These are phyloP conservation scores for Nemurella pictetii DNA, from an alignment of 2,888 invertebrate genomes.

Conservation along the genomic window DNA sequence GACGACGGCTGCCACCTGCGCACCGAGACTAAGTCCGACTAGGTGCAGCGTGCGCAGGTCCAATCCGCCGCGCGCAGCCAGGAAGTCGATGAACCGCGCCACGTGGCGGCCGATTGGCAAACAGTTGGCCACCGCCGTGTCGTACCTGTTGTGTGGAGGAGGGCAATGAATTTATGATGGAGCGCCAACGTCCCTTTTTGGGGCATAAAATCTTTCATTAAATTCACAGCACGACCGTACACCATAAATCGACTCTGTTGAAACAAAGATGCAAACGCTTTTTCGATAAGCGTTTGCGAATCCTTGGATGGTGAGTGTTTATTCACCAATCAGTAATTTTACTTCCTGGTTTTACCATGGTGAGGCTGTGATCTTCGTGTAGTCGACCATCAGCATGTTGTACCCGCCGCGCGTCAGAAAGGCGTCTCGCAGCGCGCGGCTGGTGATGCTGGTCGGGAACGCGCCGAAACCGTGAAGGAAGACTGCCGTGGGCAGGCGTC, in stretches of 20 bases:
- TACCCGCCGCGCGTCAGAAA: constrained; percentile 61
- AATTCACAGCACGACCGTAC: too few relatives aligned
- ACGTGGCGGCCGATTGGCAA: constrained; percentile 63
- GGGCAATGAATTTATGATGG: too few relatives aligned
- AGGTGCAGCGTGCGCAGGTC: constrained; percentile 61
- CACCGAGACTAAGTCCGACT: constrained; percentile 65
- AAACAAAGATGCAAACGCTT: too few relatives aligned
- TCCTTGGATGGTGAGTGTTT: too few relatives aligned
- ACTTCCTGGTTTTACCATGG: constrained; percentile 59
- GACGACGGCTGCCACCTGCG: constrained; percentile 66
- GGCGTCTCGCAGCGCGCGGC: constrained; percentile 58
- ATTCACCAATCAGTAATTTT: too few relatives aligned
- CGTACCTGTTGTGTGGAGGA: too few relatives aligned
- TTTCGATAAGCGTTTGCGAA: too few relatives aligned
- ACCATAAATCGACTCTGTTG: too few relatives aligned
- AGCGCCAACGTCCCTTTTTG: too few relatives aligned
- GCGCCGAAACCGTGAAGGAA: constrained; percentile 69
- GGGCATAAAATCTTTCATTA: too few relatives aligned
- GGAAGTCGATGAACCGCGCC: constrained; percentile 61
- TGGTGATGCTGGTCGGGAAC: constrained; percentile 59
- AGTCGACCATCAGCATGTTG: constrained; percentile 63
- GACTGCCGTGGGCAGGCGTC: constrained; percentile 60
- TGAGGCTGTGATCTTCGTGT: constrained; percentile 60
- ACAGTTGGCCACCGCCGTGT: constrained; percentile 60
- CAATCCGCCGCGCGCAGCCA: constrained; percentile 61